Evolutionary conservation across 2,888 invertebrate species (phyloP).

Genomic region (Theodoxus fluviatilis): DNA sequence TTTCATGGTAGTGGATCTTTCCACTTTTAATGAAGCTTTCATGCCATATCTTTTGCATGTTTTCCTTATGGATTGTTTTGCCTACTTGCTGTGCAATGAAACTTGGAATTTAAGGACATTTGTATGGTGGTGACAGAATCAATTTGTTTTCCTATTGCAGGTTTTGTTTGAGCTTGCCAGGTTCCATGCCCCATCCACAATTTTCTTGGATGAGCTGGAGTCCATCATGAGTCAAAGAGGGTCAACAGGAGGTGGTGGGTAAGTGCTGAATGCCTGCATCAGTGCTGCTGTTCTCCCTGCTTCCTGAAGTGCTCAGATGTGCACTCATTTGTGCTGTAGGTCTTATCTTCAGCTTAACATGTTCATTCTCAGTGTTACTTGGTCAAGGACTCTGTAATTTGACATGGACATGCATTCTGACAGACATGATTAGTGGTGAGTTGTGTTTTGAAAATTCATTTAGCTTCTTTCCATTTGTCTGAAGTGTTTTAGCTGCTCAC

Average conservation of each 20-base stretch:
- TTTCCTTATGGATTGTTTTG: too few species aligned
- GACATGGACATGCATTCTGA: not conserved
- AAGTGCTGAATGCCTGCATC: slow-evolving; percentile 23
- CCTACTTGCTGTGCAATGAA: too few species aligned
- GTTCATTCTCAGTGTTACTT: not conserved
- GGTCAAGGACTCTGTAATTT: not conserved
- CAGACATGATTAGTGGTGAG: too few species aligned
- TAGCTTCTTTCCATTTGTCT: too few species aligned
- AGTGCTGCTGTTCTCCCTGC: not conserved
- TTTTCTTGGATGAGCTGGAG: slow-evolving; percentile 93
- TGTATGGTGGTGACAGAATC: too few species aligned
- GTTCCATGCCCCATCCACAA: slow-evolving; percentile 84
- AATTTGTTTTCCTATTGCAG: slow-evolving; percentile 63
- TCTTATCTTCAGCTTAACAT: not conserved
- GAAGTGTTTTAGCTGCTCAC: too few species aligned
- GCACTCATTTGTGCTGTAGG: not conserved
- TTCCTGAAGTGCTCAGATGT: not conserved
- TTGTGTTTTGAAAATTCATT: too few species aligned
- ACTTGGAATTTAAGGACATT: too few species aligned
- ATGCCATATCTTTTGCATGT: too few species aligned
- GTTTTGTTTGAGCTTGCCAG: slow-evolving; percentile 87
- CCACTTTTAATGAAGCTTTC: too few species aligned
- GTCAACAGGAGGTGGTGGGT: slow-evolving; percentile 56
- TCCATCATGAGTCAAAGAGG: slow-evolving; percentile 76
- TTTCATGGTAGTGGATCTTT: too few species aligned